Base-by-base conservation (phyloP, 2,888 invertebrate genomes). In the Lasioglossum vierecki region DNA sequence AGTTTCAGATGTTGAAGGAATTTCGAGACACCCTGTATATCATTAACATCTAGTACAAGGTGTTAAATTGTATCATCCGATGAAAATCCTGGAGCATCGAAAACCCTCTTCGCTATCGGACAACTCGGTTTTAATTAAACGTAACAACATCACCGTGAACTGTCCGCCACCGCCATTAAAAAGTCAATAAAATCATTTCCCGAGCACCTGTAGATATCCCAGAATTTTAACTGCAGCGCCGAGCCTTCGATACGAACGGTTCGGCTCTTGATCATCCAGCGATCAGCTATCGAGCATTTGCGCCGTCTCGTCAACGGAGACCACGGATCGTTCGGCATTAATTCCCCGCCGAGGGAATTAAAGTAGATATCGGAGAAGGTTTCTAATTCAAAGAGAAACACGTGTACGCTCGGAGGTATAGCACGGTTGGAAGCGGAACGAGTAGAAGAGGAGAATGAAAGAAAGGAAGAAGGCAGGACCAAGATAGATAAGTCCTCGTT, bases 401-500 rank as follows among this genome's bases (percentile, higher is more conserved):
- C 83, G 76, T 79, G 83, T 80, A 68, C 9, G 66, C 60, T 30
- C 4, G 22, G 57, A n/a, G 30, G 30, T 30, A 30, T 35, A 15
- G 77, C 22, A 15, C 18, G 8, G 39, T 11, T 30, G 30, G 30
- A n/a, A n/a, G n/a, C n/a, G n/a, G n/a, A 30, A 30, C 30, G 30
- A 30, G 30, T 30, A 9, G 22, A 53, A 22, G 22, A 53, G 53
- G 8, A 11, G 70, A 70, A 70, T n/a, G 66, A 41, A 15, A 72
- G 77, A 57, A 15, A 70, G 83, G 83, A 80, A 77, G 74, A 72
- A 73, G 80, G 87, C 81, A 88, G 88, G 92, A 92, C 91, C 88
- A 89, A 91, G 93, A 93, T 87, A 91, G 91, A 93, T 93, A 92
- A 90, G 90, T 89, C 79, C 92, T 93, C 92, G 92, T 93, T 93